Evolutionary conservation across 2,888 invertebrate species (phyloP), one percentile per base, ranked within the genome.

Genomic region (Tinea pellionella): DNA sequence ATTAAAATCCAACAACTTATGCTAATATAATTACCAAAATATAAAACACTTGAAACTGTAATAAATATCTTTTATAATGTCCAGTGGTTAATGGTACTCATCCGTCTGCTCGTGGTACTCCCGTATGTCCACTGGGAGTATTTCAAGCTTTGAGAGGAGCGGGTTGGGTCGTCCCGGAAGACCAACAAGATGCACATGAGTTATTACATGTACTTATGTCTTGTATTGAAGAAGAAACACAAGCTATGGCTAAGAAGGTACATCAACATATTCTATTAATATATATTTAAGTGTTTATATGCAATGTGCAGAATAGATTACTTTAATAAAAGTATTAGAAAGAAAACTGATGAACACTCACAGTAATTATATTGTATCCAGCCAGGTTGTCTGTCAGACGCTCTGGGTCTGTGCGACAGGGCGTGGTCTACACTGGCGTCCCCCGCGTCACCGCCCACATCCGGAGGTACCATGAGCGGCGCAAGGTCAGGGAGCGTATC

Each of bases 131-230:
- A 0, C 74, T 88, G 47, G 88, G 88, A 0, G 92, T 96, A 11
- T 89, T 96, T 64, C 90, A 92, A 63, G 92, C 95, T 0, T 84
- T 97, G 6, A 87, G 92, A 18, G 88, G 91, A 1, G 89, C 94
- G 0, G 92, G 95, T 13, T 97, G 97, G 96, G 92, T 93, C 56
- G 95, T 97, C 66, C 93, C 96, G 0, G 90, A 93, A 18, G 96
- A 96, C 65, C 96, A 98, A 82, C 94, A 97, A 78, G 98, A 98
- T 81, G 95, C 97, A 0, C 97, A 97, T 74, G 98, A 98, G 80
- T 79, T 98, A 59, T 92, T 98, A 67, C 96, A 96, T 77, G 93
- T 96, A 8, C 84, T 98, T 67, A 88, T 97, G 8, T 92, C 94
- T n/a, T 96, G 97, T 12, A 85, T 98, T 58, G 96, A 97, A 73